A percentile compares a stretch with the other conserved stretches of the same genome.
phyloP scores from a whole-genome alignment of 2,888 invertebrate genomes.

The Neoitamus cyanurus region DNA sequence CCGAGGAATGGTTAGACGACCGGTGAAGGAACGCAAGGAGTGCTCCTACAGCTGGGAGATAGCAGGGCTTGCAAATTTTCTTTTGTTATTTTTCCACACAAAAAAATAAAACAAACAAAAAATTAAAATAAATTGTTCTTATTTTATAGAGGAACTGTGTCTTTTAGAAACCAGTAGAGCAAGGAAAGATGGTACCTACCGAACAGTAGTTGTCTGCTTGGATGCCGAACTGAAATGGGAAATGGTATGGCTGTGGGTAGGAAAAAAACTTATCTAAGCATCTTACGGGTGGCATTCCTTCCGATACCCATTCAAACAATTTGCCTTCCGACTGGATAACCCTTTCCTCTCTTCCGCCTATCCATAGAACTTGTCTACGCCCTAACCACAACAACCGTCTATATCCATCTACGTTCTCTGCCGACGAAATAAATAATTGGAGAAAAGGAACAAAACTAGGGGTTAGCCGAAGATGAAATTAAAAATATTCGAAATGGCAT shows the following conservation, averaged over 20 bases:
- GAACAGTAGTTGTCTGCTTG: neutral
- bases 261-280: too few species aligned
- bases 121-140: neutral
- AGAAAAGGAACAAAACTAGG: neutral
- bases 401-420: neutral
- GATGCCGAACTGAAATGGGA: neutral
- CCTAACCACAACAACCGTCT: neutral
- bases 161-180: slow-evolving; percentile 3
- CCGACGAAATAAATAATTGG: slow-evolving; percentile 26
- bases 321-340: neutral
- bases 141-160: slow-evolving; percentile 23
- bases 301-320: neutral
- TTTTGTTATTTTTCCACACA: neutral
- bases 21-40: neutral
- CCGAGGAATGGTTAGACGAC: neutral
- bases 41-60: neutral
- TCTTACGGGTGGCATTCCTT: neutral
- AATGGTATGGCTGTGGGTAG: too few species aligned
- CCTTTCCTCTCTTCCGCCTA: too few species aligned
- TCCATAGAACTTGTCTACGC: neutral
- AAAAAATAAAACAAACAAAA: too few species aligned
- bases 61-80: slow-evolving; percentile 25
- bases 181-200: neutral
- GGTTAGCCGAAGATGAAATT: slow-evolving; percentile 1
- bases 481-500: slow-evolving; percentile 21